Evolutionary conservation across 2,797 vertebrate species (phyloP), one percentile per base, ranked within the genome.

Genomic region (Chelmon rostratus): DNA sequence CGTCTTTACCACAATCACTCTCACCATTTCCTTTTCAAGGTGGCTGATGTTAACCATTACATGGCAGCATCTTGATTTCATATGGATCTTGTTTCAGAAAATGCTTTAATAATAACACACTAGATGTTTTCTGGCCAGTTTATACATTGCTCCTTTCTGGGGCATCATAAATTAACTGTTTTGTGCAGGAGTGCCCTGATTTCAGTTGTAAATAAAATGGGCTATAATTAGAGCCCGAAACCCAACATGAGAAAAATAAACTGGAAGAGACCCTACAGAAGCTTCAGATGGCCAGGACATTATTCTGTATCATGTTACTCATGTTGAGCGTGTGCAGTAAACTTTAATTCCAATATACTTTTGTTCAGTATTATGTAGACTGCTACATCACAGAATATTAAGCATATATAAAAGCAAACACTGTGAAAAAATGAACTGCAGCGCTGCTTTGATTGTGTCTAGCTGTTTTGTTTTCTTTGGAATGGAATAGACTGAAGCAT

Each of bases 21-120:
- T 79, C 64, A 57, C 68, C 49, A 31, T 80, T 85, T 90, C 57
- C 76, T 85, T 84, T 84, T 88, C 61, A 64, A 71, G 63, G 74
- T 68, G 85, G 89, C 83, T 87, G 79, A 88, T 87, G 91, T 67
- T 62, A 79, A 76, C 77, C 76, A 65, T 89, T 89, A 89, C 81
- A 68, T 77, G 62, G 82, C 87, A 87, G 80, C 40, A 50, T 66
- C 79, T 80, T 76, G 72, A 87, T 82, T 86, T 74, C 63, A 72
- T 44, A 79, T 68, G 35, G 79, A 82, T 90, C 74, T 53, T 37
- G 69, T 91, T 88, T 85, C 86, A 87, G 74, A 81, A 73, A 87
- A 82, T 50, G 76, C 81, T 75, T 57, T 46, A 53, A 85, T 83
- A 83, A 85, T 82, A 71, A 72, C 73, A 85, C 38, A 53, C 68